Evolutionary conservation across 1,140 invertebrate genomes (phyloP).

Genomic region (Acromyrmex echinatior): DNA sequence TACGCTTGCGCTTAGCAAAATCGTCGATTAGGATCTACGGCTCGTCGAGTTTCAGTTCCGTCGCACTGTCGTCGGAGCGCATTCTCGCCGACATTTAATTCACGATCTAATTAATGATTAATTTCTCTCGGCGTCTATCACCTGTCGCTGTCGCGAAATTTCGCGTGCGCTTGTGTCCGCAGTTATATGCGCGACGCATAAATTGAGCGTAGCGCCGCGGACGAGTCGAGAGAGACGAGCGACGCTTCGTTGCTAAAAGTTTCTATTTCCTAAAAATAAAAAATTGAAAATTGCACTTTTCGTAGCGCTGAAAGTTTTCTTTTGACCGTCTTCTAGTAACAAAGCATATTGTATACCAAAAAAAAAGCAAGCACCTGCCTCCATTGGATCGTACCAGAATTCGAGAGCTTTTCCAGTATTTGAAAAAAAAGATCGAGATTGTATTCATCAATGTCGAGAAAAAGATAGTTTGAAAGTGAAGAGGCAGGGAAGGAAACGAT

Average conservation of each 20-base stretch:
- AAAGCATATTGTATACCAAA: background rate
- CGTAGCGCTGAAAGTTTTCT: background rate
- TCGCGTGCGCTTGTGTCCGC: conserved; percentile 11
- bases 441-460: background rate
- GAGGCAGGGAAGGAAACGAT: conserved; percentile 51
- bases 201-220: conserved; percentile 28
- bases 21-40: conserved; percentile 67
- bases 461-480: conserved; percentile 22
- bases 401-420: background rate
- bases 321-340: background rate
- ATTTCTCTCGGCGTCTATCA: conserved; percentile 37
- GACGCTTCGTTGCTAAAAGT: conserved; percentile 8
- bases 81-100: conserved; percentile 46
- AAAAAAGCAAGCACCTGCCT: background rate
- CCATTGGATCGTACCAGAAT: background rate
- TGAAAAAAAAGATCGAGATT: background rate
- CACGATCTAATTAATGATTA: conserved; percentile 50
- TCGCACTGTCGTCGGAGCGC: conserved; percentile 22
- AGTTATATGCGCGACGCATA: conserved; percentile 17
- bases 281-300: conserved; percentile 11
- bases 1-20: conserved; percentile 52
- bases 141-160: conserved; percentile 30
- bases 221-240: conserved; percentile 44
- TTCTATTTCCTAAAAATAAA: background rate
- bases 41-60: conserved; percentile 49